These are phyloP conservation scores for Maconellicoccus hirsutus DNA, from an alignment of 1,140 invertebrate species.

Conservation along the genomic window DNA sequence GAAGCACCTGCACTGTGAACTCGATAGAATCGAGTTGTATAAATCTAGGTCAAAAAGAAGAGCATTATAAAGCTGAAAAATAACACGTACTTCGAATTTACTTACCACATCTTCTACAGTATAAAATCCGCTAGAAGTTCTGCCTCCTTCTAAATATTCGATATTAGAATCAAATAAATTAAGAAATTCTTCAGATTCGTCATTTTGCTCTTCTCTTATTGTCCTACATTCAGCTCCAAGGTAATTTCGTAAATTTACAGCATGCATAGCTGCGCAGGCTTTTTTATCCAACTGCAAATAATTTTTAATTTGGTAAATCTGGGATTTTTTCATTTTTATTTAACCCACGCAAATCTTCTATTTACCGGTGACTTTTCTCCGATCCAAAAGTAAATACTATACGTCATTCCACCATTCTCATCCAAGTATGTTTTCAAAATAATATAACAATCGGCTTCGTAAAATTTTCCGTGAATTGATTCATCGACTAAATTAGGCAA, in stretches of 20 bases:
- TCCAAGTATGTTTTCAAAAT: conserved; percentile 91
- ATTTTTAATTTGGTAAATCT: not conserved
- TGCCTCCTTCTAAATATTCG: conserved; percentile 92
- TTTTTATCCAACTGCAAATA: conserved; percentile 78
- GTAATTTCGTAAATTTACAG: conserved; percentile 93
- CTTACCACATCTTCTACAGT: conserved; percentile 84
- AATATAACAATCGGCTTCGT: conserved; percentile 98
- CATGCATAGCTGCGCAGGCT: conserved; percentile 97
- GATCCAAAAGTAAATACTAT: conserved; percentile 93
- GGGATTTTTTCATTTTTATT: not conserved
- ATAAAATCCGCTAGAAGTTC: conserved; percentile 93
- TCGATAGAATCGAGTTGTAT: conserved; percentile 73
- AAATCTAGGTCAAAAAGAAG: conserved; percentile 47
- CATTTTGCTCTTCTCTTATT: conserved; percentile 90
- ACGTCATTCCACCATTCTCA: conserved; percentile 20
- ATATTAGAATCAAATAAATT: conserved; percentile 82
- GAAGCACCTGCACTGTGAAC: conserved; percentile 73
- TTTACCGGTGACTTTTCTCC: conserved; percentile 85
- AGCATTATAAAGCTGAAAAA: not conserved
- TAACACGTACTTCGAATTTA: conserved; percentile 24
- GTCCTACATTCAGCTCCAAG: conserved; percentile 92
- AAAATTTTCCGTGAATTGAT: conserved; percentile 90
- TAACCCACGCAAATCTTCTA: conserved; percentile 26
- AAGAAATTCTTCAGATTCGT: conserved; percentile 94
- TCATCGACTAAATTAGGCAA: conserved; percentile 64